Conservation (phyloP, 2,888 invertebrate genomes). For the Drosophila acutilabella region DNA sequence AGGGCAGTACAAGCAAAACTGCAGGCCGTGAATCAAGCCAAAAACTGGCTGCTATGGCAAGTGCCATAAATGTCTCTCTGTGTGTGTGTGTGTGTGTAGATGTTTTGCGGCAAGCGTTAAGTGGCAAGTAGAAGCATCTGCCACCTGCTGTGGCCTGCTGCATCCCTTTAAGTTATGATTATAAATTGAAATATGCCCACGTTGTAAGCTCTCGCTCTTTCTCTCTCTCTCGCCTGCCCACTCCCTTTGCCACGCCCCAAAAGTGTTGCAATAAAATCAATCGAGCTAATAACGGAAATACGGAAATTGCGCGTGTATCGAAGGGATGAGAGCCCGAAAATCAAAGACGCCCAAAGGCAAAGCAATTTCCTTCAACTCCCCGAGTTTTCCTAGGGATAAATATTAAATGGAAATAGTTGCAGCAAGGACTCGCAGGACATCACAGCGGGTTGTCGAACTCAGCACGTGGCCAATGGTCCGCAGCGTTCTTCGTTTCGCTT, state of each 20-base stretch:
- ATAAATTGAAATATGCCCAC: conserved; percentile 53
- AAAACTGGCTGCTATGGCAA: too few relatives aligned
- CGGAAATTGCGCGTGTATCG: conserved; percentile 64
- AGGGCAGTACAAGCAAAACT: conserved; percentile 6
- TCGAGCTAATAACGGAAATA: conserved; percentile 79
- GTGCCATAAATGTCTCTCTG: too few relatives aligned
- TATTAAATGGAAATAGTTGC: conserved; percentile 45
- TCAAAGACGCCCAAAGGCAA: conserved; percentile 43
- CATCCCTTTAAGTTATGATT: conserved; percentile 13
- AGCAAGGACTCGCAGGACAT: conserved; percentile 18
- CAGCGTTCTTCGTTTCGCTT: conserved; percentile 21
- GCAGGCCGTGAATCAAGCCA: not conserved
- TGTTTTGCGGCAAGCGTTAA: conserved; percentile 7
- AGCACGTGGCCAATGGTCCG: conserved; percentile 54
- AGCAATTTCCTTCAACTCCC: conserved; percentile 44
- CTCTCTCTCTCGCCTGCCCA: too few relatives aligned
- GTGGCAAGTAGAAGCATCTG: conserved; percentile 17
- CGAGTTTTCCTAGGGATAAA: conserved; percentile 21
- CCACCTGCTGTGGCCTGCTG: conserved; percentile 35
- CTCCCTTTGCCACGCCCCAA: not conserved
- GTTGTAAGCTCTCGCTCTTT: not conserved
- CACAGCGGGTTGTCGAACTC: conserved; percentile 69
- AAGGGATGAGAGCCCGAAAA: conserved; percentile 14
- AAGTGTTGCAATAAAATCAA: conserved; percentile 70
- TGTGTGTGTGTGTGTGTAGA: not conserved